Evolutionary conservation across 2,797 vertebrate species (phyloP).

Genomic region (Coracias cyanogaster): DNA sequence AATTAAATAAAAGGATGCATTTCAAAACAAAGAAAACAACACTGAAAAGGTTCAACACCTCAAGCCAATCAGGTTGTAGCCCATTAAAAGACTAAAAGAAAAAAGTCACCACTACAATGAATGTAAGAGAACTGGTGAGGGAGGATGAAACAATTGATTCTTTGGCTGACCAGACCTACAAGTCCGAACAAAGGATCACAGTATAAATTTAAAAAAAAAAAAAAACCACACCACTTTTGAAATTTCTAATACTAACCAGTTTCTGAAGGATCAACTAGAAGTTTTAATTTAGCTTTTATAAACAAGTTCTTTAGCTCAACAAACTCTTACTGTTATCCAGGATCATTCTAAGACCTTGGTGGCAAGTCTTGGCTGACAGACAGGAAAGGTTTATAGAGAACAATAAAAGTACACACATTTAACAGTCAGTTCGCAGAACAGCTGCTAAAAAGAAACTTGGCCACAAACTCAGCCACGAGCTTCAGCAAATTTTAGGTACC

Average conservation of each 20-base stretch:
- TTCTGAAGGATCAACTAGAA: background rate
- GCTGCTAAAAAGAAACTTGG: background rate
- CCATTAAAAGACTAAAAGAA: background rate
- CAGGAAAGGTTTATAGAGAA: background rate
- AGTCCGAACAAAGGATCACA: background rate
- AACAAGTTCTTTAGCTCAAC: background rate
- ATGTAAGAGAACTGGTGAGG: background rate
- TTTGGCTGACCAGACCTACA: background rate
- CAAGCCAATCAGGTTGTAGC: background rate
- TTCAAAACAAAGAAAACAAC: background rate
- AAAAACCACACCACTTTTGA: rapidly evolving
- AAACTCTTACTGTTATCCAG: background rate
- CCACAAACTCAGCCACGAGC: background rate
- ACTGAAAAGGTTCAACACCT: background rate
- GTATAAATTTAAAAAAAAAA: background rate
- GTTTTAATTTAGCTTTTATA: background rate
- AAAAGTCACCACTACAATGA: background rate
- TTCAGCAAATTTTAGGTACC: background rate
- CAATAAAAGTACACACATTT: background rate
- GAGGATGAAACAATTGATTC: background rate
- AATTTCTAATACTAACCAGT: background rate
- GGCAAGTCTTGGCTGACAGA: background rate
- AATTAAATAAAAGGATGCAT: background rate
- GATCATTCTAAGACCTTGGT: background rate
- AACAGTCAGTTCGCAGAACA: background rate